Base-by-base conservation (phyloP, 2,797 vertebrate species). In the Hybognathus amarus region DNA sequence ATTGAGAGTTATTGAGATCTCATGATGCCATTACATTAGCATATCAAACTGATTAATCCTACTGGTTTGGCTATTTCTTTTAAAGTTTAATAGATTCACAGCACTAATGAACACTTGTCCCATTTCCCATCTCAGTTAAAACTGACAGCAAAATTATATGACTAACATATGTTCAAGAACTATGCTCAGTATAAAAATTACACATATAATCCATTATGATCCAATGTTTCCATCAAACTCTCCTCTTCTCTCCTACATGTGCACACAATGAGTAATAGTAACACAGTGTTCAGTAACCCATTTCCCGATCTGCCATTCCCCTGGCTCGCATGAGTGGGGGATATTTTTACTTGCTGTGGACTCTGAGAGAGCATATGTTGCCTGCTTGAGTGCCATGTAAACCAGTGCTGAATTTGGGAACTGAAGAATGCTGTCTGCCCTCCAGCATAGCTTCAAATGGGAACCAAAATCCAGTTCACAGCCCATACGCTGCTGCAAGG, bases 261-360 rank as follows among this genome's bases (percentile, higher is more conserved):
- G 88, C 80, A 56, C 85, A 89, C 86, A 87, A 84, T 79, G 73
- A 87, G 78, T 45, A 87, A 71, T 80, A 73, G 87, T 89, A 30
- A 45, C 89, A 85, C 88, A 90, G 91, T 87, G 87, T 92, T 92
- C 89, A 59, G 89, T 96, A 95, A 95, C 95, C 94, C 90, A 95
- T 93, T 95, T 95, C 93, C 92, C 94, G 91, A 95, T 94, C 95
- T 95, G 95, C 92, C 91, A 92, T 92, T 93, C 93, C 91, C 90
- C 93, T 93, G 93, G 91, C 92, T 90, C 86, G 90, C 91, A 91
- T 91, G 93, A 92, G 67, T 68, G 85, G 76, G 80, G 85, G 87
- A 86, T 94, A 95, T 95, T 95, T 95, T 94, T 93, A 93, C 92
- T 90, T 90, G 89, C 88, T 85, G 93, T 91, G 87, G 90, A 93